Evolutionary conservation across 2,888 invertebrate genomes (phyloP), one percentile per base, ranked within the genome.

Genomic region (Zaprionus lineosus): DNA sequence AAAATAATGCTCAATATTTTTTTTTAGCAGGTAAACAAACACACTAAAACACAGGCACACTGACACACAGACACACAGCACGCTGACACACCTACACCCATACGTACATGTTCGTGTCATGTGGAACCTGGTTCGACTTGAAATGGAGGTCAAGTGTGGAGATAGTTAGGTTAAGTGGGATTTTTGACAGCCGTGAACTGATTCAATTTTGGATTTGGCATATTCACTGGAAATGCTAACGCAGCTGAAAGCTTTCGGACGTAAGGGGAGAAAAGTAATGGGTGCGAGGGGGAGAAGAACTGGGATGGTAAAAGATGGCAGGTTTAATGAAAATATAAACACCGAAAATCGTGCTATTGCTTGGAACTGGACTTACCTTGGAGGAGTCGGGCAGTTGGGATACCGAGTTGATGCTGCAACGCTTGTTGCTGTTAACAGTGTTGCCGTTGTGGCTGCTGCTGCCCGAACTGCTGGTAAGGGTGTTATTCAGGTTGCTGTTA

Each of bases 71-170:
- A 11, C 8, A 24, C 7, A 8, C 11, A 37, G 9, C 36, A 2
- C 29, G n/a, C 21, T 14, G 34, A 41, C n/a, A n/a, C n/a, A n/a
- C n/a, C n/a, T n/a, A n/a, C n/a, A n/a, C n/a, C n/a, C n/a, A n/a
- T n/a, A n/a, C n/a, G n/a, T n/a, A n/a, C n/a, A n/a, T n/a, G n/a
- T n/a, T n/a, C n/a, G n/a, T n/a, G n/a, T 18, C 63, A 40, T 36
- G 63, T 56, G 67, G 44, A 57, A 79, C 72, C 79, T 85, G 43
- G 79, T 83, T 79, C 61, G 66, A 79, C 79, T 79, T 79, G 79
- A 79, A 75, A 66, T 60, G 41, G 57, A 79, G 79, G 85, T 66
- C 66, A 70, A 61, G 53, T 39, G 39, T 51, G 55, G 34, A 41
- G 8, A 19, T 19, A 2, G 19, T 58, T 14, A 43, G 11, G 59